Evolutionary conservation across 2,888 invertebrate genomes (phyloP).

Genomic region (Andrena haemorrhoa): DNA sequence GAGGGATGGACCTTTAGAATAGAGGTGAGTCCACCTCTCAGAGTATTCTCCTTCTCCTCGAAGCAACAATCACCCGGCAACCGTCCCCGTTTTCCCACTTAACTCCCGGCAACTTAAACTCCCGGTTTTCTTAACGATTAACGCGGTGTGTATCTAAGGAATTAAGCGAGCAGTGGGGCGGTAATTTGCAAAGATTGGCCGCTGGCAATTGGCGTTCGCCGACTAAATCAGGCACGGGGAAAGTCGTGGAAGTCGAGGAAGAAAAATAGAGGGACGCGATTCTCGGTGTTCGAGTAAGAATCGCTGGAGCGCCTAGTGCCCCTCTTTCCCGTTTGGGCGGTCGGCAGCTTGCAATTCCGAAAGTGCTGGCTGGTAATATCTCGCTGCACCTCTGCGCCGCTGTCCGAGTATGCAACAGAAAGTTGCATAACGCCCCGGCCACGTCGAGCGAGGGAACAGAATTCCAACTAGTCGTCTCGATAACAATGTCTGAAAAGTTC

Average conservation of each 20-base stretch:
- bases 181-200: constrained; percentile 2
- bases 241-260: constrained; percentile 3
- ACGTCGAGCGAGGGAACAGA: constrained; percentile 45
- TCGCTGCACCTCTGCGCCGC: constrained; percentile 16
- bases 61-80: too few relatives aligned
- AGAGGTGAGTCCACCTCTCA: constrained; percentile 83
- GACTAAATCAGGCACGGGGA: neutral
- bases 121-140: constrained; percentile 9
- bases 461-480: constrained; percentile 70
- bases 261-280: constrained; percentile 31
- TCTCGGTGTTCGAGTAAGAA: constrained; percentile 16
- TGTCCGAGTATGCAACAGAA: constrained; percentile 23
- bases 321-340: neutral
- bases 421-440: constrained; percentile 45
- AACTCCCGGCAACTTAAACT: neutral
- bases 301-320: constrained; percentile 6
- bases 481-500: constrained; percentile 68
- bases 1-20: constrained; percentile 87
- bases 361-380: constrained; percentile 54
- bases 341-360: constrained; percentile 51
- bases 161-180: neutral
- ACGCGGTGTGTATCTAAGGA: neutral
- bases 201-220: constrained; percentile 9
- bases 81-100: too few relatives aligned
- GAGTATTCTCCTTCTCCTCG: neutral